Percentiles rank a stretch among this genome's conserved stretches.
These are phyloP conservation scores for Melanostoma mellinum DNA, from an alignment of 2,888 invertebrate species.

Conservation along the genomic window DNA sequence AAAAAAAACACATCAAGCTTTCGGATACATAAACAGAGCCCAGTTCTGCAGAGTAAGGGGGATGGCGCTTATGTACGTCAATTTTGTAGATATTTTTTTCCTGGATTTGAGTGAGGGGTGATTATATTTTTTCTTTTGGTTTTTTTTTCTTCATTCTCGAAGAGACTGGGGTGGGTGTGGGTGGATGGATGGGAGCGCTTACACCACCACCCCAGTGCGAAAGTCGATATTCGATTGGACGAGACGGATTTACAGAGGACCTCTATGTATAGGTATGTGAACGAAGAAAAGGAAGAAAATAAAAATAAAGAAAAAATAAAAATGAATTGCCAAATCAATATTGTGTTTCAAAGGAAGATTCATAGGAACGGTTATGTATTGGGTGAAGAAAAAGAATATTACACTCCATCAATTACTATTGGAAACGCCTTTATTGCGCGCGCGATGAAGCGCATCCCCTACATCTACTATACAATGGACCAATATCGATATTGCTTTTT, in stretches of 20 bases:
- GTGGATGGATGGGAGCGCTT: slow-evolving; percentile 48
- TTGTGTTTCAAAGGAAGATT: slow-evolving; percentile 50
- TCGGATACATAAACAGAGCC: slow-evolving; percentile 39
- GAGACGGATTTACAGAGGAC: slow-evolving; percentile 69
- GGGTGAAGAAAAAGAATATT: slow-evolving; percentile 30
- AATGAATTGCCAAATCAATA: slow-evolving; percentile 70
- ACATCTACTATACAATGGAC: slow-evolving; percentile 62
- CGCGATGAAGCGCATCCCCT: slow-evolving; percentile 73
- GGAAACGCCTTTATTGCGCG: slow-evolving; percentile 74
- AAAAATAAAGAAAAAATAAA: slow-evolving; percentile 43
- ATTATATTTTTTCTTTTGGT: slow-evolving; percentile 59
- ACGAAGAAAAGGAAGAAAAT: slow-evolving; percentile 30
- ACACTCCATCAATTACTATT: slow-evolving; percentile 72
- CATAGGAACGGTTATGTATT: slow-evolving; percentile 12
- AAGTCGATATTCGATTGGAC: slow-evolving; percentile 73
- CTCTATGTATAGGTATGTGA: slow-evolving; percentile 33
- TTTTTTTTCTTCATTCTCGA: slow-evolving; percentile 32
- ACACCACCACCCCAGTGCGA: slow-evolving; percentile 67
- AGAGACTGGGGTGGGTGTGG: slow-evolving; percentile 47
- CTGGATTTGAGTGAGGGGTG: slow-evolving; percentile 69
- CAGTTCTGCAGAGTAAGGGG: slow-evolving; percentile 56
- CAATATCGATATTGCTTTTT: slow-evolving; percentile 72
- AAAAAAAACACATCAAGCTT: slow-evolving; percentile 53
- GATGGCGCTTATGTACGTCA: slow-evolving; percentile 69
- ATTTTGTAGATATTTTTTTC: slow-evolving; percentile 41